Base-by-base conservation (phyloP, 2,113 vertebrate species). In the Platichthys flesus region DNA sequence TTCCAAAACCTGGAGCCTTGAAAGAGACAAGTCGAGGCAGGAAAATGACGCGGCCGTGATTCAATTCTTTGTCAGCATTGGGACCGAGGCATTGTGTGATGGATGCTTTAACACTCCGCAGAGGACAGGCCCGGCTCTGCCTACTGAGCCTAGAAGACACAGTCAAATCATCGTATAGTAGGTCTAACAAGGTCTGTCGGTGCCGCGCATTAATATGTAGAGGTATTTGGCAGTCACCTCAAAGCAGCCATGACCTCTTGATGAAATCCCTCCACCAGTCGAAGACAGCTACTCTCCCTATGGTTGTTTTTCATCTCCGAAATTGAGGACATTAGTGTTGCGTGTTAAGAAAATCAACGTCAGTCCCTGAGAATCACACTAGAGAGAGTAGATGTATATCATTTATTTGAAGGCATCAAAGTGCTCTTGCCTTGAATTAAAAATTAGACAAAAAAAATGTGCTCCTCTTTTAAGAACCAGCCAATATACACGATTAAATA, bases 201-300 rank as follows among this genome's bases (percentile, higher is more conserved):
- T 31, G 31, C 5, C n/a, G 51, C 20, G 35, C 28, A 84, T 80
- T 74, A 69, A 52, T 63, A 79, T 74, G 28, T 31, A 31, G 28
- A 31, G 6, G 28, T 31, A 31, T 15, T 18, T 49, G 47, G 10
- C 47, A 7, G 47, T 49, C 47, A 24, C 2, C 12, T 73, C 42
- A 45, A 65, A 67, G 58, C 35, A 63, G 16, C 20, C 9, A 62
- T 57, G 52, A 66, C 16, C 20, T 52, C 5, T 51, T 51, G 20
- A 15, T n/a, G 2, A n/a, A 20, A 52, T 52, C 51, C 2, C 2
- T 9, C 18, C n/a, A 15, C 18, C 20, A n/a, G 18, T 54, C 20
- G 5, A 49, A 6, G 18, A 18, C 45, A 49, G 15, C 5, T 49
- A 16, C 45, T 18, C 14, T 49, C 45, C 14, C 1, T 16, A 5